Percentiles rank a stretch among this genome's conserved stretches.
These are phyloP conservation scores for Hirundo rustica DNA, from an alignment of 2,797 vertebrate genomes.

Conservation along the genomic window DNA sequence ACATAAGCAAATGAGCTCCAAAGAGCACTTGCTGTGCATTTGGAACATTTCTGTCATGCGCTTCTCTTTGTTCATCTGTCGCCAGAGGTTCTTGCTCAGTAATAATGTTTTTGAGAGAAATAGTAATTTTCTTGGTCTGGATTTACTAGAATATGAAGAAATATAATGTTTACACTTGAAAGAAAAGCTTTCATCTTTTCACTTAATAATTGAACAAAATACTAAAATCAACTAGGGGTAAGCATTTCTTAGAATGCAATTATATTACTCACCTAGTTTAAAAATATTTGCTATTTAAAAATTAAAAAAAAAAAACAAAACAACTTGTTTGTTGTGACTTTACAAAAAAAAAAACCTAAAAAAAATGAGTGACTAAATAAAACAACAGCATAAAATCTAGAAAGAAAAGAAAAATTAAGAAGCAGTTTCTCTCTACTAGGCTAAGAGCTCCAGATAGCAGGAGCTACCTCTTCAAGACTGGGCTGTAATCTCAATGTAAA, in stretches of 20 bases:
- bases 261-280: conserved; percentile 72
- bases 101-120: conserved; percentile 68
- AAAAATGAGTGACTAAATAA: neutral
- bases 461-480: conserved; percentile 55
- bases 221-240: conserved; percentile 62
- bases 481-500: conserved; percentile 6
- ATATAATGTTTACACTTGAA: conserved; percentile 67
- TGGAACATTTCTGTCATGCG: conserved; percentile 61
- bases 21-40: conserved; percentile 61
- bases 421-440: conserved; percentile 73
- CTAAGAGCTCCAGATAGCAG: conserved; percentile 53
- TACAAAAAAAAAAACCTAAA: conserved; percentile 25
- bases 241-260: conserved; percentile 70
- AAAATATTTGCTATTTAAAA: conserved; percentile 67
- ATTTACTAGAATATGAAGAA: conserved; percentile 72
- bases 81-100: conserved; percentile 74
- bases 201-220: conserved; percentile 70
- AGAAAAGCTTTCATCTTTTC: conserved; percentile 73
- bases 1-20: conserved; percentile 62
- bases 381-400: conserved; percentile 60
- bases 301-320: neutral
- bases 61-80: conserved; percentile 70
- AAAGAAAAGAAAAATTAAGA: neutral
- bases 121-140: conserved; percentile 56
- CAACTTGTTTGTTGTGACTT: conserved; percentile 54